Evolutionary conservation across 2,797 vertebrate genomes (phyloP).

Genomic region (Columba guinea): DNA sequence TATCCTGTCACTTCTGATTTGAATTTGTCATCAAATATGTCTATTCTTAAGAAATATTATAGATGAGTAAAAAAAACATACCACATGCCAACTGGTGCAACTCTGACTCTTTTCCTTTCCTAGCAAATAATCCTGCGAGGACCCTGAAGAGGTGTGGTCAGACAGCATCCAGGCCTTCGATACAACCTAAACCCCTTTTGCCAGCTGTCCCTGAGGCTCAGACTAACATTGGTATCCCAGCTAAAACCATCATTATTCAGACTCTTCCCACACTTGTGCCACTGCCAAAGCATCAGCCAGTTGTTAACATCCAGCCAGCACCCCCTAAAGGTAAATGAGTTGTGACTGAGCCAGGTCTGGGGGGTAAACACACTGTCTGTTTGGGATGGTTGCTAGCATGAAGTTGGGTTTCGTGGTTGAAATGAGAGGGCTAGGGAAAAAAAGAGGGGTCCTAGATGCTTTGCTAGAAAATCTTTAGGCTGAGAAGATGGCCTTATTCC

Average conservation of each 20-base stretch:
- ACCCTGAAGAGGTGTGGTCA: conserved; percentile 82
- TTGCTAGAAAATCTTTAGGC: background rate
- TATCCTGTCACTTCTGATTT: background rate
- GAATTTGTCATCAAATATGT: background rate
- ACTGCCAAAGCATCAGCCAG: conserved; percentile 81
- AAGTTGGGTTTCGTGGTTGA: background rate
- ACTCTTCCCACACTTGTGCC: conserved; percentile 84
- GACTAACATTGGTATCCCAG: conserved; percentile 76
- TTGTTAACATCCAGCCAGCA: conserved; percentile 87
- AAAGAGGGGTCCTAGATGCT: background rate
- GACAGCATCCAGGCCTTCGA: conserved; percentile 82
- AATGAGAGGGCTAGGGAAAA: background rate
- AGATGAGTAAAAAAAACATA: background rate
- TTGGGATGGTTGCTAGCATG: background rate
- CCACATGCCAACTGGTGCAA: background rate
- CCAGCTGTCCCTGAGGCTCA: conserved; percentile 83
- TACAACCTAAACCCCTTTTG: conserved; percentile 88
- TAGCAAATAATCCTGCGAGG: conserved; percentile 75
- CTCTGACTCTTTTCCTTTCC: background rate
- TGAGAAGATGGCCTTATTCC: background rate
- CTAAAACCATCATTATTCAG: conserved; percentile 93
- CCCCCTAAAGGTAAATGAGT: conserved; percentile 82
- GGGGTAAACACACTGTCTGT: background rate
- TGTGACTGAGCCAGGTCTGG: background rate
- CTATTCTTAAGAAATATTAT: background rate